Evolutionary conservation across 2,797 vertebrate genomes (phyloP).

Genomic region (Steatocranus sp.): DNA sequence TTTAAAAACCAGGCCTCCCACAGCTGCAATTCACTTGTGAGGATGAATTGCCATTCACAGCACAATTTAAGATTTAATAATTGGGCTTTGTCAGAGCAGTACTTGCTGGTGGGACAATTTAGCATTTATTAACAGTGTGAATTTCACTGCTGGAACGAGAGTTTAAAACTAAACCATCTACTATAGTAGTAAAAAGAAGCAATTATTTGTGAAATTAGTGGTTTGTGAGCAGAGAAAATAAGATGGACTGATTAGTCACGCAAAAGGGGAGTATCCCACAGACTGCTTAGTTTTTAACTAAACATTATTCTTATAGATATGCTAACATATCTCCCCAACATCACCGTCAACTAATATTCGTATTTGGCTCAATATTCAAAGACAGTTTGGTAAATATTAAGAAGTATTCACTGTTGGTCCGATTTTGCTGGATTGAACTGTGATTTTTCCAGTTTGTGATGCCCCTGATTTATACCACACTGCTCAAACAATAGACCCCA

Average conservation of each 20-base stretch:
- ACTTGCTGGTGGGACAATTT: neutral
- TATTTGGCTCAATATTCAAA: neutral
- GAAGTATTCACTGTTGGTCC: neutral
- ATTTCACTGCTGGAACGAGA: neutral
- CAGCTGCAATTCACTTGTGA: neutral
- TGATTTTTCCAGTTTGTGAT: neutral
- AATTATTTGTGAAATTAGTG: neutral
- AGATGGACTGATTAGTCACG: neutral
- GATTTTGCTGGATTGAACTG: neutral
- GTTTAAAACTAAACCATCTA: neutral
- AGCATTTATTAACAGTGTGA: neutral
- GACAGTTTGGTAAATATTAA: neutral
- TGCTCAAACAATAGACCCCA: neutral
- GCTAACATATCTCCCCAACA: neutral
- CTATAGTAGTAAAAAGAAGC: neutral
- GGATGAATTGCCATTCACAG: neutral
- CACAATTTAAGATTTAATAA: neutral
- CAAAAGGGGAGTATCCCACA: neutral
- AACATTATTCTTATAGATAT: neutral
- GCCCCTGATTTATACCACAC: neutral
- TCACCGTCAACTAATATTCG: rapidly evolving
- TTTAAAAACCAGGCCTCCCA: neutral
- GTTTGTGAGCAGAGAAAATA: neutral
- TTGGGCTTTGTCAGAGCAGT: neutral
- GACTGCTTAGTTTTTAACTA: neutral